phyloP scores from a whole-genome alignment of 2,888 invertebrate species.

The Apotomis turbidana region DNA sequence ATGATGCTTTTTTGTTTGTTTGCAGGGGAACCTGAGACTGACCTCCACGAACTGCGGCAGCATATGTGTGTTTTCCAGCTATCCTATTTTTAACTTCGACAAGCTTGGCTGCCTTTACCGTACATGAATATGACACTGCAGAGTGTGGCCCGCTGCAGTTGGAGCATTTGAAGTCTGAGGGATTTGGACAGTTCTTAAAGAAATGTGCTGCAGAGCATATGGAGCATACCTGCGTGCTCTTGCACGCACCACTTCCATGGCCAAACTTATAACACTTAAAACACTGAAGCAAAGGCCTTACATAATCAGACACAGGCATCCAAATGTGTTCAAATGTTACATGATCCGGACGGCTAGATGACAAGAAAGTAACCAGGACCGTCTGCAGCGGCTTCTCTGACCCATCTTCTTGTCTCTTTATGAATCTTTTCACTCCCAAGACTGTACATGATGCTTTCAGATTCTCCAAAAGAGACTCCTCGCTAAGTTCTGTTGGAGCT shows the following conservation, averaged over 20 bases:
- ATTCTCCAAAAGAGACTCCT: neutral
- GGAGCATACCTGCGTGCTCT: neutral
- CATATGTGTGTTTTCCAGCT: neutral
- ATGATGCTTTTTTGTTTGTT: too few species aligned
- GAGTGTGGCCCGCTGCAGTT: neutral
- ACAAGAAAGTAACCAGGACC: neutral
- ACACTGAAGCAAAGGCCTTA: neutral
- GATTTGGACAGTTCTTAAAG: neutral
- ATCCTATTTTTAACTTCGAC: neutral
- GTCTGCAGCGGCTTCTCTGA: neutral
- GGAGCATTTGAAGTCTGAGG: neutral
- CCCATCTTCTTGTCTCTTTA: neutral
- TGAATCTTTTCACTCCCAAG: neutral
- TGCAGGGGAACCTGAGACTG: too few species aligned
- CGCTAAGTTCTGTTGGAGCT: neutral
- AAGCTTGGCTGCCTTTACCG: neutral
- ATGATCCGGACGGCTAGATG: neutral
- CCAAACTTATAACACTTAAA: neutral
- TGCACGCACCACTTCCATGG: constrained; percentile 1
- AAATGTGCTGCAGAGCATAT: neutral
- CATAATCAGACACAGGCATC: neutral
- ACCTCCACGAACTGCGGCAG: too few species aligned
- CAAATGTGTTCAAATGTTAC: neutral
- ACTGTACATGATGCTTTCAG: neutral
- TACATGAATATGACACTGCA: neutral